phyloP scores from a whole-genome alignment of 2,797 vertebrate species.

The Melanotaenia maccullochi region DNA sequence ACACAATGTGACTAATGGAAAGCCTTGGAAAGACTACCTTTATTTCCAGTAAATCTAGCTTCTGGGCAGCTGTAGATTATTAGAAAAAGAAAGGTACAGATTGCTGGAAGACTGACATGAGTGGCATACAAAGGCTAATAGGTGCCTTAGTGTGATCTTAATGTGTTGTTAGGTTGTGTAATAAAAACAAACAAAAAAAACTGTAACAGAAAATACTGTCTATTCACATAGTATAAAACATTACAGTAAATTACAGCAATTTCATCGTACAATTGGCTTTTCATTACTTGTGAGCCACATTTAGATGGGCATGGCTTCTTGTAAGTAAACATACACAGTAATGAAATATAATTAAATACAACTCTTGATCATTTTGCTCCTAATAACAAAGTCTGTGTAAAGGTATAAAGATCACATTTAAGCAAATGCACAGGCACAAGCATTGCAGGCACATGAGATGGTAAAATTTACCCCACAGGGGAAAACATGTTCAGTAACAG shows the following conservation, averaged over 20 bases:
- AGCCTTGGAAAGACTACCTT: constrained; percentile 27
- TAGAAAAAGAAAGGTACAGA: constrained; percentile 19
- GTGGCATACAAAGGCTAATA: background rate
- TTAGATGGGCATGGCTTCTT: constrained; percentile 35
- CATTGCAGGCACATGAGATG: constrained; percentile 71
- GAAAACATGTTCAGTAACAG: constrained; percentile 58
- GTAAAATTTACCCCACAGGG: constrained; percentile 74
- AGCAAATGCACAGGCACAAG: constrained; percentile 69
- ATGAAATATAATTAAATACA: constrained; percentile 24
- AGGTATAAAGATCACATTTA: constrained; percentile 39
- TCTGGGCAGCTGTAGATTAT: constrained; percentile 18
- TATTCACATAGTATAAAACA: constrained; percentile 15
- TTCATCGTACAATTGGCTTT: constrained; percentile 46
- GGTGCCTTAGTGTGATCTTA: background rate
- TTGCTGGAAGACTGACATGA: constrained; percentile 28
- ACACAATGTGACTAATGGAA: background rate
- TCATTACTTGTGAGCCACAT: constrained; percentile 34
- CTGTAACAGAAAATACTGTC: constrained; percentile 6
- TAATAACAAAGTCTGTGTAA: constrained; percentile 17
- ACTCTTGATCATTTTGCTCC: constrained; percentile 11
- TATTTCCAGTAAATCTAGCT: constrained; percentile 13
- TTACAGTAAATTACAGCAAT: constrained; percentile 28
- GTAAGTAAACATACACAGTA: constrained; percentile 64
- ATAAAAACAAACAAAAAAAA: constrained; percentile 2
- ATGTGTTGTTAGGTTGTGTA: background rate